Base-by-base conservation (phyloP, 35 echinoderm and acorn worm genomes). In the Lytechinus pictus region DNA sequence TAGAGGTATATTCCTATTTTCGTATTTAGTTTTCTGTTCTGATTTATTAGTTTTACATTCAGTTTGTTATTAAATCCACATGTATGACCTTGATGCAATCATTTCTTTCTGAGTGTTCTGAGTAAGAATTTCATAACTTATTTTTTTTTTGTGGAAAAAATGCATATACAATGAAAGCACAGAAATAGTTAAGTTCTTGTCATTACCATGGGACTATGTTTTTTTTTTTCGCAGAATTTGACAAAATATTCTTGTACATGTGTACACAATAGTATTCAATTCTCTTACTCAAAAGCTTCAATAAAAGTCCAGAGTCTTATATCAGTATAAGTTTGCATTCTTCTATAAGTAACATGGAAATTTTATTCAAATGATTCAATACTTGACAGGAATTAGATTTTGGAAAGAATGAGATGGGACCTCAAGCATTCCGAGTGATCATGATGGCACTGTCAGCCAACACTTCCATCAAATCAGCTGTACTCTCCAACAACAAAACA, bases 341-440 rank as follows among this genome's bases (percentile, higher is more conserved):
- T 51, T 89, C 14, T 27, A 51, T 7, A 58, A 29, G 28, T 53
- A 89, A 52, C 52, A 13, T 89, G 8, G 13, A 29, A n/a, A 52
- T 29, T 93, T 53, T 19, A 52, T 93, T 93, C 9, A 93, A 55
- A 55, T 87, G 93, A 4, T 87, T 44, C 33, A 44, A 44, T 87
- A n/a, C 86, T 1, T 95, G 27, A 19, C 86, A 97, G 96, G 95
- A 96, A 58, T 53, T 97, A 53, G 92, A 97, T 94, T 56, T 97
- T 14, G 87, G 72, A 14, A 94, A 94, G 6, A 97, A 97, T 55
- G 58, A 95, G 61, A 71, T 97, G 27, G 96, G 96, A 61, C 96
- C 96, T 54, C 96, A 97, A 57, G 91, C 94, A 28, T 97, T 97
- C 94, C 52, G 96, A 94, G 92, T 95, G 21, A 58, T 95, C 14